Conservation (phyloP, 1,140 invertebrate species). For the Cotesia vestalis region DNA sequence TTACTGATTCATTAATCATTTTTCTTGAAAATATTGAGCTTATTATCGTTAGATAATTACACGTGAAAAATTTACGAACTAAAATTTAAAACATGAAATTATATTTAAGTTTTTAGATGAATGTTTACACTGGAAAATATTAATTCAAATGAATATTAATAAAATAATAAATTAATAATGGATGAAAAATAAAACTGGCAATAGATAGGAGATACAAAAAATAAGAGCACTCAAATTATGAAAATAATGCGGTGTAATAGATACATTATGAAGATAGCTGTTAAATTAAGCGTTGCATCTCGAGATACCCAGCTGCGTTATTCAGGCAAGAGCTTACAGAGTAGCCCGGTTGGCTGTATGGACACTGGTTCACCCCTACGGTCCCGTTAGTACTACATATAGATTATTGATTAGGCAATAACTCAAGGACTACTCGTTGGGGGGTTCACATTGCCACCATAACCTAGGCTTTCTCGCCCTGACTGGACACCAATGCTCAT, state of each 20-base stretch:
- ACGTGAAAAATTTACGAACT: no score
- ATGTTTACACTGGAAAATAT: no score
- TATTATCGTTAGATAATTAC: no score
- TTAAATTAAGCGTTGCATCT: conserved; percentile 36
- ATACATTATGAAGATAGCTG: conserved; percentile 35
- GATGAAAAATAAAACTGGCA: no score
- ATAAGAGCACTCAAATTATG: conserved; percentile 5
- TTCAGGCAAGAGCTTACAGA: conserved; percentile 57
- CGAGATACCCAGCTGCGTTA: conserved; percentile 56
- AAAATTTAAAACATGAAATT: no score
- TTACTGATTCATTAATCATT: no score
- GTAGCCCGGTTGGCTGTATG: conserved; percentile 55
- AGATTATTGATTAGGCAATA: conserved; percentile 65
- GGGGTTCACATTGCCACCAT: conserved; percentile 62
- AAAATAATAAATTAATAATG: no score
- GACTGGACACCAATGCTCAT: background rate
- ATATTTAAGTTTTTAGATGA: no score
- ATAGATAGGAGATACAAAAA: background rate
- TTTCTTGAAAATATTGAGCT: no score
- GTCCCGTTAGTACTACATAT: conserved; percentile 44
- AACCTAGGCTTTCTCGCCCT: conserved; percentile 38
- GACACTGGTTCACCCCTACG: conserved; percentile 51
- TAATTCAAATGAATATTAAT: no score
- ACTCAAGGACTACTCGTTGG: conserved; percentile 63
- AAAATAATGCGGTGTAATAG: conserved; percentile 16